Evolutionary conservation across 2,797 vertebrate species (phyloP), one percentile per base, ranked within the genome.

Genomic region (Labeo calbasu): DNA sequence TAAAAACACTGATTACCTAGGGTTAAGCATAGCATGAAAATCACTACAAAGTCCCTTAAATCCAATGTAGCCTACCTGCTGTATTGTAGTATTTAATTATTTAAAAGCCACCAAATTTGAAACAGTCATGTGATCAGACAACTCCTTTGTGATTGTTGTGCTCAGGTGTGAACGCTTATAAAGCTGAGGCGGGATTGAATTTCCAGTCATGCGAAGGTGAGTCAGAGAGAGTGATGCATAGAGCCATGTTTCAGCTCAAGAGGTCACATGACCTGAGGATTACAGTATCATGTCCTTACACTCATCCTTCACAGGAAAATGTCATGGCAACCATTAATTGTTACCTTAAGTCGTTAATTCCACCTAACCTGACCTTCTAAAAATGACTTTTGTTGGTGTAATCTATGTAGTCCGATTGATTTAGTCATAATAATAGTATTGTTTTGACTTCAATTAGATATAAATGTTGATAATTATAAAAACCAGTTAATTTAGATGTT

Each of bases 261-360:
- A 5, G 50, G 68, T 88, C 86, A 89, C 77, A 76, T 86, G 86
- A 85, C 70, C 80, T 43, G 21, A 69, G 79, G 88, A 86, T 88
- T 89, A 88, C 53, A 59, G 70, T 78, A 69, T 82, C 72, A 79
- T 79, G 61, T 81, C 84, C 78, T 76, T 59, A 84, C 28, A 71
- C 66, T 86, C 21, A 83, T 87, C 61, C 77, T 50, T 73, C 15
- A 32, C 36, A 12, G 25, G 28, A 63, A 50, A 76, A 82, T 36
- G 21, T n/a, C 32, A 66, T 70, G 65, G n/a, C n/a, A 63, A 53
- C 57, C 28, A 55, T 84, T 55, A 75, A 72, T 5, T 51, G 23
- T 32, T 73, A 32, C 48, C 48, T 53, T 73, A 73, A 73, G 25
- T 53, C 2, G 3, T 59, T 77, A 77, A 77, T 43, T 43, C 73